Percentiles rank a stretch among this genome's conserved stretches.
Conservation (phyloP, 2,888 invertebrate species). For the Boloria selene region DNA sequence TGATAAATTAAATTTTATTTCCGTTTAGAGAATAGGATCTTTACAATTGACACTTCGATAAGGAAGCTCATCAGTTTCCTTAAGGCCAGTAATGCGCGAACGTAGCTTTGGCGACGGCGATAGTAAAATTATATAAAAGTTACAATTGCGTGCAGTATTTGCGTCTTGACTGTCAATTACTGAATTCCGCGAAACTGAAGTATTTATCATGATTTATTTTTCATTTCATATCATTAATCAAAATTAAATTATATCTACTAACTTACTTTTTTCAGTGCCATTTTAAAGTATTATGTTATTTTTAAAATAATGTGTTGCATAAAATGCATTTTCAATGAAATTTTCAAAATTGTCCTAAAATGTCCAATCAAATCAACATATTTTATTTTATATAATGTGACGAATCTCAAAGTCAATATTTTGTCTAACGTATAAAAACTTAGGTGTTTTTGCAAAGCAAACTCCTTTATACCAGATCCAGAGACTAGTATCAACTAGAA, state of each 20-base stretch:
- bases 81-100: slow-evolving; percentile 13
- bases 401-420: slow-evolving; percentile 65
- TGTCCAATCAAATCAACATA: slow-evolving; percentile 48
- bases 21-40: slow-evolving; percentile 12
- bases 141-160: slow-evolving; percentile 53
- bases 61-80: slow-evolving; percentile 9
- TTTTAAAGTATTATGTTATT: slow-evolving; percentile 78
- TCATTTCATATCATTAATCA: slow-evolving; percentile 53
- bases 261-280: slow-evolving; percentile 77
- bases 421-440: slow-evolving; percentile 51
- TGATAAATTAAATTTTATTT: slow-evolving; percentile 13
- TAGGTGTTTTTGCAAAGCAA: slow-evolving; percentile 69
- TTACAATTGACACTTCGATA: slow-evolving; percentile 16
- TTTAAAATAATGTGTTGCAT: slow-evolving; percentile 78
- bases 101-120: slow-evolving; percentile 9
- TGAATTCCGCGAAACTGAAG: slow-evolving; percentile 51
- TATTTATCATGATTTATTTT: slow-evolving; percentile 35
- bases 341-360: slow-evolving; percentile 51
- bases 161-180: slow-evolving; percentile 63
- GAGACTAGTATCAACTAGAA: slow-evolving; percentile 58
- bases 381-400: slow-evolving; percentile 56
- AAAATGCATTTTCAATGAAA: slow-evolving; percentile 71
- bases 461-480: slow-evolving; percentile 51
- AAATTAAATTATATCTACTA: slow-evolving; percentile 55
- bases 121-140: slow-evolving; percentile 18